Conservation (phyloP, 2,888 invertebrate genomes). For the Crioceris asparagi region DNA sequence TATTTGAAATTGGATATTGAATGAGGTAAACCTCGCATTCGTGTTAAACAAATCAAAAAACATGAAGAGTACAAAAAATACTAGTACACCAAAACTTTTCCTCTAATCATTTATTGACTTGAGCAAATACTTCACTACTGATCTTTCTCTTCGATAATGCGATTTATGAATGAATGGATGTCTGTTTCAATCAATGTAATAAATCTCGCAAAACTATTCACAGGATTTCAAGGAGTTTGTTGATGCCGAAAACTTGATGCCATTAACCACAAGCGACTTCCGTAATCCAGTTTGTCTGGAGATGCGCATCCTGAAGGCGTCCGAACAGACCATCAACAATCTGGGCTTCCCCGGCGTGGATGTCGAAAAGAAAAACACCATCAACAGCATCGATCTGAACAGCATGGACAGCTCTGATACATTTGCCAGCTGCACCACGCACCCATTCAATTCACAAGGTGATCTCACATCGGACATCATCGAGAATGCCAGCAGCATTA, state of each 20-base stretch:
- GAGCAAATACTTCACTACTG: not conserved
- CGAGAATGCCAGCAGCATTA: conserved; percentile 31
- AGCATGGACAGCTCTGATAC: conserved; percentile 78
- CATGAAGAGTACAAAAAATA: too few relatives aligned
- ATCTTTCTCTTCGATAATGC: too few relatives aligned
- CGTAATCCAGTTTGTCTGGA: conserved; percentile 74
- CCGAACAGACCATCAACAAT: conserved; percentile 11
- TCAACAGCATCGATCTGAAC: conserved; percentile 42
- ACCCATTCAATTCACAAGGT: conserved; percentile 79
- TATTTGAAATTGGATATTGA: too few relatives aligned
- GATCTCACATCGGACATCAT: conserved; percentile 40
- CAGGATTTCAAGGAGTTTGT: conserved; percentile 87
- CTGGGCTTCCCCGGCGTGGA: conserved; percentile 22
- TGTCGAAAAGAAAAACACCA: conserved; percentile 30
- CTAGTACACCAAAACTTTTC: too few relatives aligned
- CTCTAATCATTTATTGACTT: not conserved
- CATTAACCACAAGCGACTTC: conserved; percentile 74
- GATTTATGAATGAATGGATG: too few relatives aligned
- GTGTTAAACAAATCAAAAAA: too few relatives aligned
- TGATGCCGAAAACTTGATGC: conserved; percentile 83
- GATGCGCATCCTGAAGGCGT: conserved; percentile 50
- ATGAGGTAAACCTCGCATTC: too few relatives aligned
- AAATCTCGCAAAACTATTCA: too few relatives aligned
- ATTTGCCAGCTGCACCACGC: conserved; percentile 93
- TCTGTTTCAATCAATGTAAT: too few relatives aligned